Conservation (phyloP, 2,888 invertebrate genomes). For the Cheilosia soror region DNA sequence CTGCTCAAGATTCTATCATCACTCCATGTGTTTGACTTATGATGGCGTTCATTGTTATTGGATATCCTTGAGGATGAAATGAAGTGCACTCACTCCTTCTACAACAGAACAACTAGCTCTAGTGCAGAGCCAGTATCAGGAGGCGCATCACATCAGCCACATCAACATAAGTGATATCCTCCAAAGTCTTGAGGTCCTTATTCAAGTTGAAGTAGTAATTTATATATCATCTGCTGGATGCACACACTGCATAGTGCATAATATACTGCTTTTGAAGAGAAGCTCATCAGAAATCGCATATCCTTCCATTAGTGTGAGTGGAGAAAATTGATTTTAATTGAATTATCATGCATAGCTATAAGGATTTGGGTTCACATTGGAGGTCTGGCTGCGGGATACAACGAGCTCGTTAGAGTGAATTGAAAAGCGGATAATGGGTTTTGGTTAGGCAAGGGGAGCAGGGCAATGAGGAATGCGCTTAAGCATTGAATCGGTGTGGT, state of each 20-base stretch:
- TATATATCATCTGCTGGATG: constrained; percentile 67
- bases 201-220: constrained; percentile 68
- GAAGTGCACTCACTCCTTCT: constrained; percentile 49
- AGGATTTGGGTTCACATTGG: constrained; percentile 29
- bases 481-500: background rate
- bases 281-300: constrained; percentile 59
- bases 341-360: constrained; percentile 60
- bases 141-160: constrained; percentile 52
- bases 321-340: constrained; percentile 73
- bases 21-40: constrained; percentile 70
- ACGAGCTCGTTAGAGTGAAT: constrained; percentile 52
- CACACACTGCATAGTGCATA: constrained; percentile 11
- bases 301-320: constrained; percentile 66
- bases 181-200: constrained; percentile 57
- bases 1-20: constrained; percentile 67
- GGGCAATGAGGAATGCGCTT: background rate
- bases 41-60: constrained; percentile 73
- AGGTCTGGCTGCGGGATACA: constrained; percentile 20
- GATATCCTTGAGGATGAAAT: constrained; percentile 75
- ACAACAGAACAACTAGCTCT: constrained; percentile 10
- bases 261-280: constrained; percentile 48
- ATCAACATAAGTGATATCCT: constrained; percentile 65
- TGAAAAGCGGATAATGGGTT: constrained; percentile 63
- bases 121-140: background rate
- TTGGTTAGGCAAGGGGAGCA: constrained; percentile 30